phyloP scores from a whole-genome alignment of 2,113 vertebrate genomes.

The Psilopsiagon aurifrons region DNA sequence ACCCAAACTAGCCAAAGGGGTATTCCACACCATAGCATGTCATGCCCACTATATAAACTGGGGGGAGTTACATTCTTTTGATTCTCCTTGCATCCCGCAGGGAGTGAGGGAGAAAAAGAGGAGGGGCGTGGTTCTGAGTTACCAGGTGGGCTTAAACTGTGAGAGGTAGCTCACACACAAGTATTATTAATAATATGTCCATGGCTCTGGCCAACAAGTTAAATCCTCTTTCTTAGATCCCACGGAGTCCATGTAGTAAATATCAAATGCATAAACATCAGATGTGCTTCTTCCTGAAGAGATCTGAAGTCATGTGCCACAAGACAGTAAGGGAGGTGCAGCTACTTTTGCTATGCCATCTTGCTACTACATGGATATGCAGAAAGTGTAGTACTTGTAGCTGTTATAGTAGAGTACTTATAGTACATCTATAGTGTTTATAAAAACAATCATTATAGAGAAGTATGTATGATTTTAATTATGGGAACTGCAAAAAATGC shows the following conservation, averaged over 20 bases:
- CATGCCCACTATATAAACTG: background rate
- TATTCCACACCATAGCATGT: background rate
- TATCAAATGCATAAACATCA: background rate
- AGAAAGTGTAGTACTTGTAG: background rate
- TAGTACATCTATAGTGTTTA: background rate
- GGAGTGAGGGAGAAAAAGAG: background rate
- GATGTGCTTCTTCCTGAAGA: background rate
- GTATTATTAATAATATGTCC: fast-evolving
- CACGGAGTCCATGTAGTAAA: background rate
- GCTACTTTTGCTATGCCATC: background rate
- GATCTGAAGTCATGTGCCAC: background rate
- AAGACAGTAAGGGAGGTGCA: background rate
- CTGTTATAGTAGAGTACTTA: background rate
- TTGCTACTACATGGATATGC: background rate
- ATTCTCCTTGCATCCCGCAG: background rate
- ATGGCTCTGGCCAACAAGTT: background rate
- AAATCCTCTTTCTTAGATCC: background rate
- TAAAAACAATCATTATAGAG: background rate
- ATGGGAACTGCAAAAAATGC: background rate
- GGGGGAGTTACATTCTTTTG: background rate
- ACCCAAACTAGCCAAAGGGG: background rate
- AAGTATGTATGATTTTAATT: background rate
- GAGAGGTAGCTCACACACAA: background rate
- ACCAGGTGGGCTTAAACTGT: background rate
- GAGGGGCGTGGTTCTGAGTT: background rate